A percentile compares a stretch with the other conserved stretches of the same genome.
Conservation (phyloP, 1,140 invertebrate genomes). For the Drosophila cardini region DNA sequence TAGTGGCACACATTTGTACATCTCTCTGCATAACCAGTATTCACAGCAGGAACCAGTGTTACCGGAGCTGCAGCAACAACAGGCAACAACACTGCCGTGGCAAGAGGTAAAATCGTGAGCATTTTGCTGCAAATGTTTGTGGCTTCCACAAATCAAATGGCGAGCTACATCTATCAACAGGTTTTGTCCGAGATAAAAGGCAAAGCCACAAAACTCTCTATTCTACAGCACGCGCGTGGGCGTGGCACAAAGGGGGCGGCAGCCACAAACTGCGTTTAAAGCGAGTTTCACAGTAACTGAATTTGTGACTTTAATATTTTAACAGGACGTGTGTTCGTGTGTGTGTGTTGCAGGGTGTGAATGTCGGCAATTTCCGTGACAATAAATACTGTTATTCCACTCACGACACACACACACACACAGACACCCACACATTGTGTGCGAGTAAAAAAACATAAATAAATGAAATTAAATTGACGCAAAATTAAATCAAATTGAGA, state of each 20-base stretch:
- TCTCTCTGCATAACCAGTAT: slow-evolving; percentile 59
- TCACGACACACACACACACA: slow-evolving; percentile 18
- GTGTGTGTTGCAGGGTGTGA: not conserved
- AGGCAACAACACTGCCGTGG: slow-evolving; percentile 32
- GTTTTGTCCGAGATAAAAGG: not conserved
- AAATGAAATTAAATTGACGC: slow-evolving; percentile 78
- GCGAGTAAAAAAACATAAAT: slow-evolving; percentile 52
- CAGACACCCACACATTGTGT: not conserved
- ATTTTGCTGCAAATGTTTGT: slow-evolving; percentile 28
- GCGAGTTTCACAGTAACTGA: not conserved
- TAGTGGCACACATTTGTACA: slow-evolving; percentile 88
- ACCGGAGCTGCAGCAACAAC: slow-evolving; percentile 1
- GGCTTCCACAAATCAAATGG: slow-evolving; percentile 45
- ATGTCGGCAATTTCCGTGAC: slow-evolving; percentile 23
- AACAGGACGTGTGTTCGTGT: not conserved
- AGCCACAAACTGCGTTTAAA: slow-evolving; percentile 1
- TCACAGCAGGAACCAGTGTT: slow-evolving; percentile 4
- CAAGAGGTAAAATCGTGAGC: slow-evolving; percentile 41
- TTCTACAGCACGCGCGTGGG: slow-evolving; percentile 2
- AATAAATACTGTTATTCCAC: slow-evolving; percentile 37
- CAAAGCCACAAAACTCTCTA: slow-evolving; percentile 26
- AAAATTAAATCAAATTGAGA: slow-evolving; percentile 78
- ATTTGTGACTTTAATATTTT: not conserved
- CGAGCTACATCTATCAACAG: slow-evolving; percentile 40
- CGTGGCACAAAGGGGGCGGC: not conserved